A percentile compares a stretch with the other conserved stretches of the same genome.
Evolutionary conservation across 2,113 vertebrate genomes (phyloP).

Genomic region (Burhinus oedicnemus): DNA sequence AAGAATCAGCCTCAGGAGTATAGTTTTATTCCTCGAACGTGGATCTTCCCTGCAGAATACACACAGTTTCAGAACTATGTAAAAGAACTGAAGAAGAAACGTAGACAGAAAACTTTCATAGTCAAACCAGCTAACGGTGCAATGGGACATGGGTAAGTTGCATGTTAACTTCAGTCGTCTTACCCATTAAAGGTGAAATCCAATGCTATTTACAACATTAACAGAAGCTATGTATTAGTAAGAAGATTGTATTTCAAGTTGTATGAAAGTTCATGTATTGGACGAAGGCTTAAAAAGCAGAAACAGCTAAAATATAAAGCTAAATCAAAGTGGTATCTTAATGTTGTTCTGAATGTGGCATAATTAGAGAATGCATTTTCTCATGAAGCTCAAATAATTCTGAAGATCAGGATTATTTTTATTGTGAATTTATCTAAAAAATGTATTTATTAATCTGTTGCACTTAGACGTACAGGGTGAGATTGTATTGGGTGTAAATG

Average conservation of each 20-base stretch:
- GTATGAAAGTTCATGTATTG: background rate
- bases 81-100: conserved; percentile 94
- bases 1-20: conserved; percentile 95
- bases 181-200: background rate
- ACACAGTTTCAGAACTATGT: conserved; percentile 98
- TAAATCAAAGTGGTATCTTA: background rate
- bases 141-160: conserved; percentile 97
- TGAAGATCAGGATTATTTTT: background rate
- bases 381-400: background rate
- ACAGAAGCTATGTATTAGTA: background rate
- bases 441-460: background rate
- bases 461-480: background rate
- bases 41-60: conserved; percentile 97
- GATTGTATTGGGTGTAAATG: background rate
- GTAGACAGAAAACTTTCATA: conserved; percentile 97
- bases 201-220: background rate
- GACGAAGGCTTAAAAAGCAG: background rate
- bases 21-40: conserved; percentile 94
- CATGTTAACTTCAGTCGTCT: background rate
- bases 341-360: background rate
- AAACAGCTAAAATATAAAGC: background rate
- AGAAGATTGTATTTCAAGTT: background rate
- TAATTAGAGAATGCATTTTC: background rate
- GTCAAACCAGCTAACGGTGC: conserved; percentile 97
- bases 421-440: background rate